Conservation (phyloP, 2,888 invertebrate species). For the Hypselothyrea guttata region DNA sequence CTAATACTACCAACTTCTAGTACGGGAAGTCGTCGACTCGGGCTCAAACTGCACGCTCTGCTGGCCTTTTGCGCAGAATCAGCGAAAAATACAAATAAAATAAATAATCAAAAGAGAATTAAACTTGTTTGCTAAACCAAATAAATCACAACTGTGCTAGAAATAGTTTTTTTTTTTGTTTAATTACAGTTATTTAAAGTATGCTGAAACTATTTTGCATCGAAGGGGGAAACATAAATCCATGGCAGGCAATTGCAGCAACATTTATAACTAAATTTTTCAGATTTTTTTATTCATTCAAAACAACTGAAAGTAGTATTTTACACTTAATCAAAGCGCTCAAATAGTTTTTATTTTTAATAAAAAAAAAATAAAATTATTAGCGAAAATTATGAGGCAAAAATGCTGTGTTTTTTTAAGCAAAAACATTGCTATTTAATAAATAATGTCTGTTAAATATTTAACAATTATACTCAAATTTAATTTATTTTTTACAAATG, state of each 20-base stretch:
- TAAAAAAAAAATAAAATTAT: no score
- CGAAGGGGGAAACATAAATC: conserved; percentile 16
- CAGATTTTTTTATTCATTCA: no score
- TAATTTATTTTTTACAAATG: no score
- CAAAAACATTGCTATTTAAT: no score
- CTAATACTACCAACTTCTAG: conserved; percentile 30
- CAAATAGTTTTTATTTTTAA: no score
- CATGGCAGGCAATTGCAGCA: no score
- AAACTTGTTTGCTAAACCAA: conserved; percentile 53
- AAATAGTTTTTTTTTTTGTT: not conserved
- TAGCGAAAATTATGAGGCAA: no score
- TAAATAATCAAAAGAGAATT: not conserved
- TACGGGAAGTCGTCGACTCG: conserved; percentile 36
- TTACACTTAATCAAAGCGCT: no score
- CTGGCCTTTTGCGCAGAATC: conserved; percentile 32
- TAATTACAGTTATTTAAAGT: conserved; percentile 38
- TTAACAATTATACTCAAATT: no score
- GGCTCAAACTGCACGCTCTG: conserved; percentile 42
- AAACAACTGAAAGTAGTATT: no score
- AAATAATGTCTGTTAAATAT: no score
- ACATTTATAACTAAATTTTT: conserved; percentile 1
- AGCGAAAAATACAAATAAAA: conserved; percentile 1
- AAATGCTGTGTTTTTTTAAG: no score
- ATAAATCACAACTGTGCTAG: conserved; percentile 21
- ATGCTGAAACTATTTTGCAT: conserved; percentile 3